Percentiles rank a stretch among this genome's conserved stretches.
Conservation (phyloP, 1,140 invertebrate species). For the Drosophila parabipectinata region DNA sequence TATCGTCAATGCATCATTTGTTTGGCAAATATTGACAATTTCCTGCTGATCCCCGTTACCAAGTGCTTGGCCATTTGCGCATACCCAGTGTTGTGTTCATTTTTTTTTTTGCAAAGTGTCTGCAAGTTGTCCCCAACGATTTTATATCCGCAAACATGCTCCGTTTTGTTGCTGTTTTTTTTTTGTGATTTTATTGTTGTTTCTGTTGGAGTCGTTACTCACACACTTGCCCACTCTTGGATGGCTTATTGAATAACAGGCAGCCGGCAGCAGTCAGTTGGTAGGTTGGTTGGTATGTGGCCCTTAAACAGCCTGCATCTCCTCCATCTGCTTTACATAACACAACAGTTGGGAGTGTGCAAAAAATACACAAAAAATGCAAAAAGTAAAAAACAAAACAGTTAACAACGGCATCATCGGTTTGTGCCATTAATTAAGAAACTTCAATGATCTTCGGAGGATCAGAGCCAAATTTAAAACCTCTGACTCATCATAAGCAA, state of each 20-base stretch:
- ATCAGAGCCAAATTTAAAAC: constrained; percentile 28
- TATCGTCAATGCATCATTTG: not conserved
- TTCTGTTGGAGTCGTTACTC: constrained; percentile 2
- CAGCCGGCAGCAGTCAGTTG: constrained; percentile 4
- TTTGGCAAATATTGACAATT: constrained; percentile 31
- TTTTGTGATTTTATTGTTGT: constrained; percentile 5
- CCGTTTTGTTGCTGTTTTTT: constrained; percentile 44
- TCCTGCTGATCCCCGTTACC: constrained; percentile 18
- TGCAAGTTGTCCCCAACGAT: constrained; percentile 27
- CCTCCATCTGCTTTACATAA: constrained; percentile 68
- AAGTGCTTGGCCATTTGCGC: constrained; percentile 1
- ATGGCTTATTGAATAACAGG: constrained; percentile 62
- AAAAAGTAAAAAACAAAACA: constrained; percentile 29
- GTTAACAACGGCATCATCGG: constrained; percentile 58
- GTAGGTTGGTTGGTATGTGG: constrained; percentile 30
- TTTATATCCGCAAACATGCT: constrained; percentile 72
- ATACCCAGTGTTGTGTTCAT: constrained; percentile 1
- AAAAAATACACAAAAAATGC: constrained; percentile 39
- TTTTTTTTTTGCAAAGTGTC: constrained; percentile 2
- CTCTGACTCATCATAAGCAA: constrained; percentile 48
- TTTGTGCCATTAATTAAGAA: constrained; percentile 68
- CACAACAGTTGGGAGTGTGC: constrained; percentile 41
- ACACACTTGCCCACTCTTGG: constrained; percentile 37
- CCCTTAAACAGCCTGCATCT: constrained; percentile 45
- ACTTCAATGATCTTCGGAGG: constrained; percentile 39